Conservation (phyloP, 2,113 vertebrate genomes). For the Apodemus sylvaticus region DNA sequence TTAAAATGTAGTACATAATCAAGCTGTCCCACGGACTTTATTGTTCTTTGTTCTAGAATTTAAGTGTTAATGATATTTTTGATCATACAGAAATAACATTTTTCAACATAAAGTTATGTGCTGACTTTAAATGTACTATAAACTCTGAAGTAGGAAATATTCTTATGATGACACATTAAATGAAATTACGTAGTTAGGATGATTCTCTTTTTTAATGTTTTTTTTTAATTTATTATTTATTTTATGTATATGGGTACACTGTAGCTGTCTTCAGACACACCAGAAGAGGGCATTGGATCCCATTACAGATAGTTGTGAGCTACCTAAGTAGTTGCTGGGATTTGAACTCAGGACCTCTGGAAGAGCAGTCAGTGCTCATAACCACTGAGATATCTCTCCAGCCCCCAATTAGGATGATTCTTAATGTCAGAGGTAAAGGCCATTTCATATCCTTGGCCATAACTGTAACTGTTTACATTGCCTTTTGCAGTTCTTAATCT, state of each 20-base stretch:
- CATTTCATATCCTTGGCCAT: conserved; percentile 7
- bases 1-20: conserved; percentile 20
- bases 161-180: conserved; percentile 53
- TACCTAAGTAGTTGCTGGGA: too few species aligned
- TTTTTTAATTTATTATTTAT: too few species aligned
- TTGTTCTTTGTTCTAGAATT: conserved; percentile 18
- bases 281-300: too few species aligned
- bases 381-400: neutral
- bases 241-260: too few species aligned
- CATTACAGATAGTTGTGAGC: neutral
- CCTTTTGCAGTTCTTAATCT: neutral
- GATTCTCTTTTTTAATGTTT: neutral
- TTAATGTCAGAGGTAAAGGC: conserved; percentile 50
- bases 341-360: too few species aligned
- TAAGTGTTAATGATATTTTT: conserved; percentile 35
- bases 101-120: neutral
- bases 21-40: neutral
- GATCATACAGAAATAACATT: conserved; percentile 24
- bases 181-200: conserved; percentile 18
- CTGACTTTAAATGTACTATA: conserved; percentile 2
- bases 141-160: conserved; percentile 37
- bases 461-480: neutral
- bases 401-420: neutral
- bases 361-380: neutral
- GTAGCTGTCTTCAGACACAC: too few species aligned